Percentiles rank a stretch among this genome's conserved stretches.
Evolutionary conservation across 2,113 vertebrate species (phyloP).

Genomic region (Engystomops pustulosus): DNA sequence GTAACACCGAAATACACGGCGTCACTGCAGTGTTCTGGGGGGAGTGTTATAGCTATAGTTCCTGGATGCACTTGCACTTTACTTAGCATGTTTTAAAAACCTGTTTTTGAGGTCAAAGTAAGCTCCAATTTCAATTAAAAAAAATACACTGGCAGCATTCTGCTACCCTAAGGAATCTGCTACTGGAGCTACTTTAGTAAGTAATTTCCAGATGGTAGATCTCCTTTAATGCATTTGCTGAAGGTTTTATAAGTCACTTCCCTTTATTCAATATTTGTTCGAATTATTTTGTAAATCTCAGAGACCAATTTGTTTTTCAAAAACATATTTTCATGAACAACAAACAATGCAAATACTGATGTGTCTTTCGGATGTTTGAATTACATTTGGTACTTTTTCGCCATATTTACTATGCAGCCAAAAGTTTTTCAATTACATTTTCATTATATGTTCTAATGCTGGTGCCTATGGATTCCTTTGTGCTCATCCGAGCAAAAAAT

Average conservation of each 20-base stretch:
- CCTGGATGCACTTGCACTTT: no score
- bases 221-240: background rate
- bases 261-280: background rate
- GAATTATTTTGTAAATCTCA: background rate
- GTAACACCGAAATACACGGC: no score
- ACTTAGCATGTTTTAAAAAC: no score
- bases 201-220: no score
- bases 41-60: no score
- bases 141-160: no score
- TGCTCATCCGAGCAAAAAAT: slow-evolving; percentile 85
- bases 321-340: slow-evolving; percentile 8
- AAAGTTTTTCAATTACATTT: slow-evolving; percentile 77
- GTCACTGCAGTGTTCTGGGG: no score
- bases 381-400: slow-evolving; percentile 60
- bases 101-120: no score
- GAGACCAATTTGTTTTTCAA: slow-evolving; percentile 11
- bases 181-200: no score
- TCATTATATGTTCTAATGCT: slow-evolving; percentile 79
- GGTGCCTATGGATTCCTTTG: slow-evolving; percentile 77
- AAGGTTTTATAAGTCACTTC: background rate
- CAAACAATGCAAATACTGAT: slow-evolving; percentile 4
- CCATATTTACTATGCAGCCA: slow-evolving; percentile 70
- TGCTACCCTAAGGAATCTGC: no score
- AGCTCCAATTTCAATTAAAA: no score
- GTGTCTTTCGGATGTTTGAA: slow-evolving; percentile 29